phyloP scores from a whole-genome alignment of 2,797 vertebrate genomes.

The Lindbergichthys nudifrons region DNA sequence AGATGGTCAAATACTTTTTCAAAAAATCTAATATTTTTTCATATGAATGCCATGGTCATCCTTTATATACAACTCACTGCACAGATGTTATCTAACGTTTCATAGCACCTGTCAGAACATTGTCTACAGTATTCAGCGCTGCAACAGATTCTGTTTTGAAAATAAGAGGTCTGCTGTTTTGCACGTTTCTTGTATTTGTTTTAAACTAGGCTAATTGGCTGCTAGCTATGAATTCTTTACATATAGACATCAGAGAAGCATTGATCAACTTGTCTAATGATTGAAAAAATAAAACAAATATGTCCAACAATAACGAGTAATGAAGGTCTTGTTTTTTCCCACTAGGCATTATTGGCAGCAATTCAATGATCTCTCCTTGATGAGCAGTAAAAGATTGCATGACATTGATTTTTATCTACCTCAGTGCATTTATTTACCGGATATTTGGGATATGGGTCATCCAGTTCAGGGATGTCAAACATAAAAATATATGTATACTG shows the following conservation, averaged over 20 bases:
- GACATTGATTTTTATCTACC: neutral
- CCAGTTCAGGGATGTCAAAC: neutral
- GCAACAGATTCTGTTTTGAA: neutral
- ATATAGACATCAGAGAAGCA: neutral
- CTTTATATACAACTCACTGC: neutral
- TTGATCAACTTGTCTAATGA: neutral
- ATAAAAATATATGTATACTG: neutral
- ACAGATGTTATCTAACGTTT: neutral
- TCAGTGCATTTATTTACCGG: too few relatives aligned
- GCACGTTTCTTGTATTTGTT: neutral
- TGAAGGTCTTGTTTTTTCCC: neutral
- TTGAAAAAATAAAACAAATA: neutral
- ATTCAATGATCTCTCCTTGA: neutral
- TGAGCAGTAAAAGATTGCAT: neutral
- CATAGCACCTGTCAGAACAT: neutral
- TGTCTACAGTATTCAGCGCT: neutral
- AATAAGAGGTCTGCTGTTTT: neutral
- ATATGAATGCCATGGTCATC: neutral
- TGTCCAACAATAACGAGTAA: neutral
- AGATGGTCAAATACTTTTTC: neutral
- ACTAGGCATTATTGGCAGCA: too few relatives aligned
- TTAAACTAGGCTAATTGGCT: neutral
- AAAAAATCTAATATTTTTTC: neutral
- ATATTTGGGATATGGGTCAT: neutral
- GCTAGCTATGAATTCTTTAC: neutral